Percentiles rank a stretch among this genome's conserved stretches.
Evolutionary conservation across 2,113 vertebrate genomes (phyloP).

Genomic region (Zosterops hypoxanthus): DNA sequence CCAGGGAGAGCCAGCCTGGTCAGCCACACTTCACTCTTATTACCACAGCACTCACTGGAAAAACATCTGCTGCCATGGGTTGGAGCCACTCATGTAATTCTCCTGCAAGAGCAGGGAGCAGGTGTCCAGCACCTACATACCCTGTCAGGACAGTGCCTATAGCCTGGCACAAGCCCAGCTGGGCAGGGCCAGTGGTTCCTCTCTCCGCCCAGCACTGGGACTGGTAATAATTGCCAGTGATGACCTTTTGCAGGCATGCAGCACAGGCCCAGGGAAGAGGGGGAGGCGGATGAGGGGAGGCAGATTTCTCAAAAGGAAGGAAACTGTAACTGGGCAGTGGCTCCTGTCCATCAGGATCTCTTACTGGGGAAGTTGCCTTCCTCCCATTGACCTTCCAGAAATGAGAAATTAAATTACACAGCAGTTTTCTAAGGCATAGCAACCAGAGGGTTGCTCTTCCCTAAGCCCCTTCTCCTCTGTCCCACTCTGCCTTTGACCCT

Average conservation of each 20-base stretch:
- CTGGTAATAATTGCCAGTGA: not conserved
- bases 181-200: not conserved
- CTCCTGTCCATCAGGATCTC: not conserved
- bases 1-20: rapidly evolving
- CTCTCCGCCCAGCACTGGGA: not conserved
- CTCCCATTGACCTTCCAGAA: not conserved
- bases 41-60: not conserved
- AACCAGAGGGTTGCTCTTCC: not conserved
- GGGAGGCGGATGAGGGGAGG: not conserved
- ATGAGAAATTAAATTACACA: not conserved
- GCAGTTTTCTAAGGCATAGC: not conserved
- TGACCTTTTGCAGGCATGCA: not conserved
- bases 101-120: not conserved
- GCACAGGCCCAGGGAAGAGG: not conserved
- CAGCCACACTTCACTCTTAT: not conserved
- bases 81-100: not conserved
- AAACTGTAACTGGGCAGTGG: slow-evolving; percentile 35
- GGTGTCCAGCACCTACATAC: not conserved
- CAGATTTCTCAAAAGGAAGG: slow-evolving; percentile 50
- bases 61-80: not conserved
- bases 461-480: not conserved
- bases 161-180: not conserved
- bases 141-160: not conserved
- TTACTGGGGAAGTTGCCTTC: slow-evolving; percentile 4
- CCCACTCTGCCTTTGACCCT: not conserved